Conservation (phyloP, 2,888 invertebrate genomes). For the Stenotaenia linearis region DNA sequence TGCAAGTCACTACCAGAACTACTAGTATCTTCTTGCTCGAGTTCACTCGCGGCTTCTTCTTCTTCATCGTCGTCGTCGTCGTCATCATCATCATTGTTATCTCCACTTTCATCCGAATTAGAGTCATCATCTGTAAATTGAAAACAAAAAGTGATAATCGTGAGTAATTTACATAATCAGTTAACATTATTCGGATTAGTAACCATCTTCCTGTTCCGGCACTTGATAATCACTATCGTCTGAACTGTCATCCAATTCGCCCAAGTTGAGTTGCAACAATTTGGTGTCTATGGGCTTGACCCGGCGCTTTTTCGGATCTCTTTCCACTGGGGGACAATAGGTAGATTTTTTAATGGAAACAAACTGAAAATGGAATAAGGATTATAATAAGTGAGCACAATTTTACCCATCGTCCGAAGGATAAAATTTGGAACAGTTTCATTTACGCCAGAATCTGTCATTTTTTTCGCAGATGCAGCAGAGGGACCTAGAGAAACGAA, state of each 20-base stretch:
- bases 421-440: constrained; percentile 26
- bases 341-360: neutral
- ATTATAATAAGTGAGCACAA: neutral
- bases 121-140: constrained; percentile 68
- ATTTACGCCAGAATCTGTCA: constrained; percentile 15
- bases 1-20: constrained; percentile 33
- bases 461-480: neutral
- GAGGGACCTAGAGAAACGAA: neutral
- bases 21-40: constrained; percentile 38
- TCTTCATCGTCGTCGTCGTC: constrained; percentile 65
- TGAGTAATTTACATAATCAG: neutral
- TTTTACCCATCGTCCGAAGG: constrained; percentile 27
- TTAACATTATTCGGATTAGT: too few species aligned
- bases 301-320: constrained; percentile 72
- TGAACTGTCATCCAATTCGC: constrained; percentile 79
- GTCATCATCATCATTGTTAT: constrained; percentile 73
- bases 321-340: constrained; percentile 48
- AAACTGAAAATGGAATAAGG: neutral
- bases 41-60: constrained; percentile 39
- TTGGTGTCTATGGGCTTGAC: constrained; percentile 64
- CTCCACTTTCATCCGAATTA: constrained; percentile 87
- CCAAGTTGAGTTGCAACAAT: constrained; percentile 47
- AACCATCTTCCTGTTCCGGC: constrained; percentile 36
- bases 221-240: constrained; percentile 93
- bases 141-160: neutral